Conservation (phyloP, 2,888 invertebrate genomes). For the Craniophora ligustri region DNA sequence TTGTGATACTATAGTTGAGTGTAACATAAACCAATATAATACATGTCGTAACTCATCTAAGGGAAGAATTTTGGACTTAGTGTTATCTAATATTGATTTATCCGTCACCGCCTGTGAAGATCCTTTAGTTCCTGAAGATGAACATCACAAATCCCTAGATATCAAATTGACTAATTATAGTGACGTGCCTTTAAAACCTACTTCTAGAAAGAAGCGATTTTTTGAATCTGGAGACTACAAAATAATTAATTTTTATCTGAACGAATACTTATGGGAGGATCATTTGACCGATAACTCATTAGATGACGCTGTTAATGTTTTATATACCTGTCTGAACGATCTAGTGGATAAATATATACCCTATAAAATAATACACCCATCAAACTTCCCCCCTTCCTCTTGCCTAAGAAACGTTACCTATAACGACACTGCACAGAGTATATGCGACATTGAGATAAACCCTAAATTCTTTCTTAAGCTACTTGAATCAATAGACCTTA, state of each 20-base stretch:
- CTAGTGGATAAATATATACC: not conserved
- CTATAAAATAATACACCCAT: not conserved
- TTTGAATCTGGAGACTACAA: not conserved
- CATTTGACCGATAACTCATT: not conserved
- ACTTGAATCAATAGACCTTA: not conserved
- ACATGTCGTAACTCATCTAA: not conserved
- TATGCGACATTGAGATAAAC: not conserved
- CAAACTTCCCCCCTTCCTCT: not conserved
- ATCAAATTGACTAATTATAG: not conserved
- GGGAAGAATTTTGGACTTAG: not conserved
- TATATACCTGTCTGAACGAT: not conserved
- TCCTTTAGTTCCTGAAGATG: not conserved
- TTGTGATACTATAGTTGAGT: not conserved
- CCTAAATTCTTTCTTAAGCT: not conserved
- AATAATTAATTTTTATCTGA: not conserved
- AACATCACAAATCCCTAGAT: not conserved
- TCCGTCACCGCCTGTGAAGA: not conserved
- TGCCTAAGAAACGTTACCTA: not conserved
- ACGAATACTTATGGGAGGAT: not conserved
- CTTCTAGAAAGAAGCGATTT: not conserved
- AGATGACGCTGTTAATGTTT: not conserved
- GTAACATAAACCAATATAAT: not conserved
- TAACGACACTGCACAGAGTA: not conserved
- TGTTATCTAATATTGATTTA: not conserved
- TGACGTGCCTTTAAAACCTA: not conserved